Conservation (phyloP, 2,113 vertebrate species). For the Proterorhinus semilunaris region DNA sequence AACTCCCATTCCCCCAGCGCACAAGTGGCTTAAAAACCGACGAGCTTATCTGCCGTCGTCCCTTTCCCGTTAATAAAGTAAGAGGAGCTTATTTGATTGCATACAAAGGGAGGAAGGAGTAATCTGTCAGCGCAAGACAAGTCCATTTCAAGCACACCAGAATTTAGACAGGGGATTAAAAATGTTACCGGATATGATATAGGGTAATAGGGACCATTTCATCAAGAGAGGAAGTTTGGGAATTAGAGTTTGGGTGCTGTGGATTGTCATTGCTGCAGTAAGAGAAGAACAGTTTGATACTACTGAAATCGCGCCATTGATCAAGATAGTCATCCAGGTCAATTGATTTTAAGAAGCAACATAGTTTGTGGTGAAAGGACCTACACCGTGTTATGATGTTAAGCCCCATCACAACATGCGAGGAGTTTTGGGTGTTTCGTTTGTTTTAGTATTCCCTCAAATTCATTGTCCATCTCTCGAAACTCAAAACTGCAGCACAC, state of each 20-base stretch:
- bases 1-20: constrained; percentile 47
- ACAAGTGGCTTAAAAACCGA: constrained; percentile 59
- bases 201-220: background rate
- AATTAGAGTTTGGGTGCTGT: background rate
- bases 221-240: background rate
- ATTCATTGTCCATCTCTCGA: too few species aligned
- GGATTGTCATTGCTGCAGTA: too few species aligned
- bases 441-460: too few species aligned
- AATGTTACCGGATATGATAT: background rate
- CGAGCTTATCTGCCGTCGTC: constrained; percentile 61
- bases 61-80: constrained; percentile 66
- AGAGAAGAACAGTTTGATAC: too few species aligned
- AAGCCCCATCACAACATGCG: too few species aligned
- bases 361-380: too few species aligned
- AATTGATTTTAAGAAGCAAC: too few species aligned
- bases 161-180: background rate
- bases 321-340: too few species aligned
- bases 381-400: too few species aligned
- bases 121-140: constrained; percentile 40
- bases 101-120: constrained; percentile 45
- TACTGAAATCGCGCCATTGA: too few species aligned
- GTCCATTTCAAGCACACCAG: constrained; percentile 23
- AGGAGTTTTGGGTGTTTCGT: too few species aligned
- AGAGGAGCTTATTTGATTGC: constrained; percentile 67
- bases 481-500: too few species aligned